Conservation (phyloP, 2,888 invertebrate genomes). For the Pardosa pseudoannulata region DNA sequence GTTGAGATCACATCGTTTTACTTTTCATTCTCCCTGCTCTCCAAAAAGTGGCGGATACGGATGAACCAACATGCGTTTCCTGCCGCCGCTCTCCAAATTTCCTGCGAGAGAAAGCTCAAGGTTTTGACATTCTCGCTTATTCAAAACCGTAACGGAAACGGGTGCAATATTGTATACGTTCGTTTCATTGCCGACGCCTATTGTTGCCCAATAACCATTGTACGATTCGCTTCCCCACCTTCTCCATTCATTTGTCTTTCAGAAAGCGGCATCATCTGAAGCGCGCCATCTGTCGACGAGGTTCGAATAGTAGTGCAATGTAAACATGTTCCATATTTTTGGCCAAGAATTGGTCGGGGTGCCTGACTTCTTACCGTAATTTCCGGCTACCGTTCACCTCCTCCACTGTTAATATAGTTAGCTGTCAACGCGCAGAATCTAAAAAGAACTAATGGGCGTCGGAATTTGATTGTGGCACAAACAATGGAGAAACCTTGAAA, state of each 20-base stretch:
- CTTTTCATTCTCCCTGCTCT: too few species aligned
- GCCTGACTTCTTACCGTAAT: too few species aligned
- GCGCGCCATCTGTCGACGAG: not conserved
- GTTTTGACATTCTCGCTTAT: conserved; percentile 60
- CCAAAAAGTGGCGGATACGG: conserved; percentile 1
- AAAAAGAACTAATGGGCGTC: too few species aligned
- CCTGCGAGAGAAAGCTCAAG: conserved; percentile 57
- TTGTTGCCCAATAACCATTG: conserved; percentile 60
- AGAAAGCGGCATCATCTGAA: not conserved
- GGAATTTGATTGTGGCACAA: too few species aligned
- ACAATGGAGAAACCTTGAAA: too few species aligned
- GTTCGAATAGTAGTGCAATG: too few species aligned
- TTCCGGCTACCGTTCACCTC: too few species aligned
- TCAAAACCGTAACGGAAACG: conserved; percentile 53
- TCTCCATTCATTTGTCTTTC: not conserved
- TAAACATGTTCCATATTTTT: too few species aligned
- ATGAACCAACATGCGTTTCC: conserved; percentile 1
- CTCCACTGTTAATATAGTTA: too few species aligned
- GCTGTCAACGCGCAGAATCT: too few species aligned
- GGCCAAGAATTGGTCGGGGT: too few species aligned
- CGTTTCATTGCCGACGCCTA: conserved; percentile 48
- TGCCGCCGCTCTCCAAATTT: conserved; percentile 36
- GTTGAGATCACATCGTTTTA: not conserved
- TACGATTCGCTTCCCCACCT: not conserved
- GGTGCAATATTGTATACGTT: conserved; percentile 37